Evolutionary conservation across 1,140 invertebrate genomes (phyloP).

Genomic region (Asbolus verrucosus): DNA sequence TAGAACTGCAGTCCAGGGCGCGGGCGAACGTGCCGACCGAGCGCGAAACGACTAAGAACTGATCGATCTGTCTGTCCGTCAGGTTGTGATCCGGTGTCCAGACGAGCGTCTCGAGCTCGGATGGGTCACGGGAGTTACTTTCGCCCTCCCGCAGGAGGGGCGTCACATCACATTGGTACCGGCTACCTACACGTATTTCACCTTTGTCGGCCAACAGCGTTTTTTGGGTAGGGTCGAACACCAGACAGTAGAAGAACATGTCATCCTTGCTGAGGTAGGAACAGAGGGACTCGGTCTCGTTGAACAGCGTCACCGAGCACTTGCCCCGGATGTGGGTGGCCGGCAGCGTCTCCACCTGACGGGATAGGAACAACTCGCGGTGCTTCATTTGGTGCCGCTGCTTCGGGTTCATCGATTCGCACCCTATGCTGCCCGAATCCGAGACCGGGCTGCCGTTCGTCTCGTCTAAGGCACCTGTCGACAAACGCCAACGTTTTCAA

Average conservation of each 20-base stretch:
- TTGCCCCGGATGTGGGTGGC: slow-evolving; percentile 99
- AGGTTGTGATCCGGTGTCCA: slow-evolving; percentile 94
- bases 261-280: slow-evolving; percentile 99
- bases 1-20: slow-evolving; percentile 97
- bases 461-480: slow-evolving; percentile 72
- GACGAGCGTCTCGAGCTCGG: slow-evolving; percentile 90
- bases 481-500: no score
- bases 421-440: slow-evolving; percentile 53
- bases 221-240: slow-evolving; percentile 99
- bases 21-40: slow-evolving; percentile 99
- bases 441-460: slow-evolving; percentile 62
- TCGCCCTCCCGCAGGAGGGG: slow-evolving; percentile 81
- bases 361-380: slow-evolving; percentile 96
- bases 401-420: slow-evolving; percentile 72
- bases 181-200: slow-evolving; percentile 91
- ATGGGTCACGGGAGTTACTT: slow-evolving; percentile 79
- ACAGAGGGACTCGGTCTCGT: slow-evolving; percentile 96
- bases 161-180: slow-evolving; percentile 94
- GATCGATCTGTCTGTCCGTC: slow-evolving; percentile 96
- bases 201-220: slow-evolving; percentile 98
- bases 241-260: slow-evolving; percentile 99
- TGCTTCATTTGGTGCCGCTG: slow-evolving; percentile 97
- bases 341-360: slow-evolving; percentile 97
- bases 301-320: slow-evolving; percentile 97
- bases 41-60: slow-evolving; percentile 97